These are phyloP conservation scores for Cydia strobilella DNA, from an alignment of 1,140 invertebrate species.

Conservation along the genomic window DNA sequence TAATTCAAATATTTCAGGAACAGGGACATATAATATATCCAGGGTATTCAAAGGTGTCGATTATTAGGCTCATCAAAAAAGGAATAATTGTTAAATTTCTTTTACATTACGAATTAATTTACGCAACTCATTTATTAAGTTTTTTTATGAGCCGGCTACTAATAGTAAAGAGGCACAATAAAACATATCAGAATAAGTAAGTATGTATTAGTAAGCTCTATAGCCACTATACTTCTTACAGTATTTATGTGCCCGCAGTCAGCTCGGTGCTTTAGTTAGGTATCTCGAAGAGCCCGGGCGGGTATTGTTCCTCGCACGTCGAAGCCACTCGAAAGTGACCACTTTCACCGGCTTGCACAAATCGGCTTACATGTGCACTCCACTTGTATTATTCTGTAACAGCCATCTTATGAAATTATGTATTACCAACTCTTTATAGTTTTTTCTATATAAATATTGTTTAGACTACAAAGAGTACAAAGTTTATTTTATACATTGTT, in stretches of 20 bases:
- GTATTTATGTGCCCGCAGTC: not conserved
- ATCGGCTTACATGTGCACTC: conserved; percentile 39
- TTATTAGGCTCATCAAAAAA: not conserved
- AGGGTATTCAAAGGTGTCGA: not conserved
- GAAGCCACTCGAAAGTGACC: conserved; percentile 46
- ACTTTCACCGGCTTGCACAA: conserved; percentile 51
- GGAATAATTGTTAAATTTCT: not conserved
- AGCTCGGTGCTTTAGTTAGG: conserved; percentile 1
- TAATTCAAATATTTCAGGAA: not conserved
- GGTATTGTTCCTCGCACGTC: conserved; percentile 20
- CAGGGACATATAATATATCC: not conserved
- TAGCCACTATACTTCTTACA: not conserved
- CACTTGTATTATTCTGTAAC: conserved; percentile 22
- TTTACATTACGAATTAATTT: no score
- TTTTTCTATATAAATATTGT: no score
- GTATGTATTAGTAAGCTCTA: not conserved
- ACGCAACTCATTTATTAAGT: not conserved
- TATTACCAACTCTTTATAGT: no score
- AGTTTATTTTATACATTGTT: no score
- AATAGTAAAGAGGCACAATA: no score
- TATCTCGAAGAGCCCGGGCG: conserved; percentile 13
- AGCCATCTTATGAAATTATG: not conserved
- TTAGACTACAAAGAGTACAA: no score
- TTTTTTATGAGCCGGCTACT: no score
- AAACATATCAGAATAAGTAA: not conserved